These are phyloP conservation scores for Hyperoplus lanceolatus DNA, from an alignment of 2,797 vertebrate genomes.

Conservation along the genomic window DNA sequence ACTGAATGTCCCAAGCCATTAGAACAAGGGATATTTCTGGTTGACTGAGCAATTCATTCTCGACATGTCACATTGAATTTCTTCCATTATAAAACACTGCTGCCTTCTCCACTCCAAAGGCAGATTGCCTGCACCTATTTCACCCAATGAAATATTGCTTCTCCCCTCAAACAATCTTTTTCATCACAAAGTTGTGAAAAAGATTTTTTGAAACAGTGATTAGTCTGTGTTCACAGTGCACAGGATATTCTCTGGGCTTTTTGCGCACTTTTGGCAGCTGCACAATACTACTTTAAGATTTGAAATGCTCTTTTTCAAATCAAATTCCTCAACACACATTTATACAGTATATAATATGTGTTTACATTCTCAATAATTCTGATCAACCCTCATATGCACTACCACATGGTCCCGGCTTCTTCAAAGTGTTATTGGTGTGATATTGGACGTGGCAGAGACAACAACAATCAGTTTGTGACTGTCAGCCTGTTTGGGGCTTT, in stretches of 20 bases:
- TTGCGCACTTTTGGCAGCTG: conserved; percentile 7
- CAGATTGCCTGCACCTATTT: conserved; percentile 89
- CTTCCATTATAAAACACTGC: conserved; percentile 93
- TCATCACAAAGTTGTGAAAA: conserved; percentile 82
- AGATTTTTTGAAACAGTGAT: conserved; percentile 74
- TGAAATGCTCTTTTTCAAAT: conserved; percentile 24
- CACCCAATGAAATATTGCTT: conserved; percentile 87
- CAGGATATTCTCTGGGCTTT: conserved; percentile 27
- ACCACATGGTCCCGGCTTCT: conserved; percentile 48
- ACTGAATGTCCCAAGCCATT: conserved; percentile 95
- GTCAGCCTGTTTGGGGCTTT: conserved; percentile 65
- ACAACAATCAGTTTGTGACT: conserved; percentile 74
- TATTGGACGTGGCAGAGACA: conserved; percentile 66
- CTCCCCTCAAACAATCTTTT: conserved; percentile 85
- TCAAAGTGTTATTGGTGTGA: conserved; percentile 62
- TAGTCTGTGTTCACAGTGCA: conserved; percentile 72
- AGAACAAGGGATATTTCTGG: conserved; percentile 99
- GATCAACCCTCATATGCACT: conserved; percentile 43
- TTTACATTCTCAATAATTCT: conserved; percentile 53
- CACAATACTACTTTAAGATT: conserved; percentile 34
- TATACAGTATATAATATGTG: conserved; percentile 36
- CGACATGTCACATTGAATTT: conserved; percentile 99
- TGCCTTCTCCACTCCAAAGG: conserved; percentile 86
- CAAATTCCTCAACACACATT: conserved; percentile 2
- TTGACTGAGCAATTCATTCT: conserved; percentile 99